A percentile compares a stretch with the other conserved stretches of the same genome.
Conservation (phyloP, 2,888 invertebrate species). For the Erebia palarica region DNA sequence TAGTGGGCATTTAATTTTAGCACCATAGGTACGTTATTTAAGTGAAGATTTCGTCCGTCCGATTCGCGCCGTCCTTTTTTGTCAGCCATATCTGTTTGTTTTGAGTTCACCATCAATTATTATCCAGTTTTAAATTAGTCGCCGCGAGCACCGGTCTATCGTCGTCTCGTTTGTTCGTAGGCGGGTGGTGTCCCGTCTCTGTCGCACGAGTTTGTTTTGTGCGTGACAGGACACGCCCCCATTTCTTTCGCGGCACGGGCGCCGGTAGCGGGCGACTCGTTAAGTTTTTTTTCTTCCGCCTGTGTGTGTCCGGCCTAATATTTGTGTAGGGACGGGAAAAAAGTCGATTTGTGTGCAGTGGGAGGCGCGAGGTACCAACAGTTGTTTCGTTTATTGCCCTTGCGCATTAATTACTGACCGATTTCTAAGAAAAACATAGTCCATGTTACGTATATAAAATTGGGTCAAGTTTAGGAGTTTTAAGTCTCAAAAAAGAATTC, state of each 20-base stretch:
- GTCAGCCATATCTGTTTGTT: constrained; percentile 81
- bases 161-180: constrained; percentile 51
- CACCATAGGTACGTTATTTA: too few species aligned
- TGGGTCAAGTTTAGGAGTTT: too few species aligned
- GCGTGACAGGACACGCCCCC: constrained; percentile 80
- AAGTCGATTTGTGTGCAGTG: constrained; percentile 69
- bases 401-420: constrained; percentile 31
- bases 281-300: constrained; percentile 70
- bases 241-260: constrained; percentile 53
- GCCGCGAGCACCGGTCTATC: constrained; percentile 64
- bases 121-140: constrained; percentile 78
- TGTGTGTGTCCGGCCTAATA: constrained; percentile 76
- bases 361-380: constrained; percentile 55
- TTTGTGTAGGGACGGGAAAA: constrained; percentile 68
- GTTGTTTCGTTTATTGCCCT: constrained; percentile 61
- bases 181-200: constrained; percentile 51
- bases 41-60: constrained; percentile 66
- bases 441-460: not conserved
- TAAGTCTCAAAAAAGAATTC: too few species aligned
- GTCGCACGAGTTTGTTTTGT: constrained; percentile 75
- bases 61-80: constrained; percentile 72
- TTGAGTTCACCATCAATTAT: constrained; percentile 80
- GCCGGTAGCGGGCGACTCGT: constrained; percentile 77
- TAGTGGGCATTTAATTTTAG: too few species aligned
- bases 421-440: not conserved